A percentile compares a stretch with the other conserved stretches of the same genome.
Evolutionary conservation across 2,888 invertebrate genomes (phyloP).

Genomic region (Coecobrya sp.): DNA sequence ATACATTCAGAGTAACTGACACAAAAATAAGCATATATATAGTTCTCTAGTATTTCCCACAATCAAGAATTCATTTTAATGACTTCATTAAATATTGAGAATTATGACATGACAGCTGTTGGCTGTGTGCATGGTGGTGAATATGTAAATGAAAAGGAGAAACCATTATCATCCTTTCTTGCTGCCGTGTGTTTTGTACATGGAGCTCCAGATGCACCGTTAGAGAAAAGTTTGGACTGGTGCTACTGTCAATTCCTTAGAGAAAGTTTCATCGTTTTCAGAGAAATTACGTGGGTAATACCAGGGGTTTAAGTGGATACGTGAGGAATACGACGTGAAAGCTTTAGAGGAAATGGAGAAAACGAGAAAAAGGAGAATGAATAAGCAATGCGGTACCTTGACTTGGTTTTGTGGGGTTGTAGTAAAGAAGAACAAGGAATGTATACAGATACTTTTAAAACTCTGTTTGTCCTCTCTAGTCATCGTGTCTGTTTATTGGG

Average conservation of each 20-base stretch:
- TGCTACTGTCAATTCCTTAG: conserved; percentile 14
- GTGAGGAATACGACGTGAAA: conserved; percentile 25
- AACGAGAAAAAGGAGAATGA: conserved; percentile 1
- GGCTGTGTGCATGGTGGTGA: conserved; percentile 7
- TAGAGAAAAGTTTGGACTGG: not conserved
- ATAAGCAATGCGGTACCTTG: conserved; percentile 46
- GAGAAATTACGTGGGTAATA: conserved; percentile 46
- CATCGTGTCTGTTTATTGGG: not conserved
- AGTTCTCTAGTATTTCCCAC: not conserved
- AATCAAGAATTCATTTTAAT: conserved; percentile 61
- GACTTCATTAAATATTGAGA: conserved; percentile 52
- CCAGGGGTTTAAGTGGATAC: conserved; percentile 34
- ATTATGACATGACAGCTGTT: conserved; percentile 57
- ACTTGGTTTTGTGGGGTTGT: not conserved
- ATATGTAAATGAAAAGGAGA: conserved; percentile 35
- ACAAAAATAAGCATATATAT: not conserved
- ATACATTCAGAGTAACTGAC: not conserved
- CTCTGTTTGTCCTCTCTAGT: not conserved
- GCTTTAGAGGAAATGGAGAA: conserved; percentile 23
- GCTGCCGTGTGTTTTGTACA: not conserved
- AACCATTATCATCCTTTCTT: conserved; percentile 17
- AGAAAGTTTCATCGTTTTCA: conserved; percentile 44
- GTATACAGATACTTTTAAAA: not conserved
- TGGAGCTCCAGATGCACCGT: not conserved
- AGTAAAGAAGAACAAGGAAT: conserved; percentile 31